phyloP scores from a whole-genome alignment of 2,888 invertebrate genomes.

The Pogonocherus hispidulus region DNA sequence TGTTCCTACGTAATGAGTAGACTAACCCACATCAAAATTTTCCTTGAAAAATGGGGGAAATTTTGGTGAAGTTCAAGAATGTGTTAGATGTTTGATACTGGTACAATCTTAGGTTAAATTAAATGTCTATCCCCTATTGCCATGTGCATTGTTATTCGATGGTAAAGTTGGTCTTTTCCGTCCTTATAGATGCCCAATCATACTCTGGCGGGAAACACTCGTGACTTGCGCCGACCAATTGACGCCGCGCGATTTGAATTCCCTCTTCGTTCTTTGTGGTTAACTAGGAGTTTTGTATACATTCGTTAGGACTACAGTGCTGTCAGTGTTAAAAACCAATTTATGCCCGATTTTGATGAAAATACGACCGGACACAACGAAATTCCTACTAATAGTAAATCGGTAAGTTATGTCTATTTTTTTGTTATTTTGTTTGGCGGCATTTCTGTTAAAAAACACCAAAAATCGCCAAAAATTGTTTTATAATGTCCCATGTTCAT shows the following conservation, averaged over 20 bases:
- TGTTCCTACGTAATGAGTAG: conserved; percentile 34
- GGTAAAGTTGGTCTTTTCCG: conserved; percentile 46
- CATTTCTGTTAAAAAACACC: conserved; percentile 65
- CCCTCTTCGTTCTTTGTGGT: conserved; percentile 66
- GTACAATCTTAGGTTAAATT: conserved; percentile 58
- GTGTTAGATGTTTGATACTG: conserved; percentile 24
- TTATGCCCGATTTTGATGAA: conserved; percentile 79
- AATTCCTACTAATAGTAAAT: conserved; percentile 77
- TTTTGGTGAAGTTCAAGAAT: conserved; percentile 43
- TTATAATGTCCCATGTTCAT: conserved; percentile 50
- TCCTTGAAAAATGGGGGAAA: conserved; percentile 48
- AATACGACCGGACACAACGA: conserved; percentile 78
- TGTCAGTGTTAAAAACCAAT: conserved; percentile 66
- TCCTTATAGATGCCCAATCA: conserved; percentile 60
- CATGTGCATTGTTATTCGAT: conserved; percentile 59
- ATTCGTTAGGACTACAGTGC: conserved; percentile 68
- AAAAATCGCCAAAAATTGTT: conserved; percentile 51
- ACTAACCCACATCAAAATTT: conserved; percentile 47
- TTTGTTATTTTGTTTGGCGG: conserved; percentile 53
- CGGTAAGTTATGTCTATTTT: conserved; percentile 72
- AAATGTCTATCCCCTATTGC: conserved; percentile 58
- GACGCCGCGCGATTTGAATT: conserved; percentile 67
- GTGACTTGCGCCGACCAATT: conserved; percentile 65
- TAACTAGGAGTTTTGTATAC: conserved; percentile 68
- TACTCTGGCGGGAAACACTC: conserved; percentile 65